Evolutionary conservation across 1,140 invertebrate species (phyloP).

Genomic region (Cardiocondyla obscurior): DNA sequence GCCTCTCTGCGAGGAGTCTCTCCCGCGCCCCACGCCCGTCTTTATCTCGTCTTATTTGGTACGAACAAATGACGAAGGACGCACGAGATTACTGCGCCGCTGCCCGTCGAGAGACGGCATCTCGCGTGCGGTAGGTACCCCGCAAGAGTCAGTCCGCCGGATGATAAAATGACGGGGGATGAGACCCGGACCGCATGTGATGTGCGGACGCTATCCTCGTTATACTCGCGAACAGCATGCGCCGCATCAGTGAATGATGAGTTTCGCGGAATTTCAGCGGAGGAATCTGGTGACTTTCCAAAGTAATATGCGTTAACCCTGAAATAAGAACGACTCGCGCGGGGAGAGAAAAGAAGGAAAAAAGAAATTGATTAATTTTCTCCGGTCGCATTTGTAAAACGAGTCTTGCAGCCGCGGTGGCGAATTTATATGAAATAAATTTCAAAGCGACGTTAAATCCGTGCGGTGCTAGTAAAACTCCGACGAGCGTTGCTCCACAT

Average conservation of each 20-base stretch:
- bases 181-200: slow-evolving; percentile 65
- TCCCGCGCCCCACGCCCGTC: slow-evolving; percentile 3
- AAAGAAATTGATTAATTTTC: slow-evolving; percentile 18
- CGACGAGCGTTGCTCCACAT: neutral
- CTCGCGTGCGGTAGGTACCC: slow-evolving; percentile 67
- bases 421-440: neutral
- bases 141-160: slow-evolving; percentile 60
- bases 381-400: neutral
- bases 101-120: slow-evolving; percentile 63
- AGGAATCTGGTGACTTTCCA: slow-evolving; percentile 22
- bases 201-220: slow-evolving; percentile 46
- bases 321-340: neutral
- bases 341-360: too few species aligned
- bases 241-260: slow-evolving; percentile 45
- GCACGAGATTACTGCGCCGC: slow-evolving; percentile 67
- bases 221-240: slow-evolving; percentile 19
- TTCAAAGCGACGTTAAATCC: neutral
- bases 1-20: slow-evolving; percentile 46
- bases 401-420: neutral
- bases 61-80: slow-evolving; percentile 67
- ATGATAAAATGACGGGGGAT: slow-evolving; percentile 70
- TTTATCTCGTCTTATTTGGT: slow-evolving; percentile 71
- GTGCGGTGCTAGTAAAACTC: neutral
- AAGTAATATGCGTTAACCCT: neutral
- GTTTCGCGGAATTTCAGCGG: slow-evolving; percentile 24